These are phyloP conservation scores for Euwallacea similis DNA, from an alignment of 1,140 invertebrate genomes.

Conservation along the genomic window DNA sequence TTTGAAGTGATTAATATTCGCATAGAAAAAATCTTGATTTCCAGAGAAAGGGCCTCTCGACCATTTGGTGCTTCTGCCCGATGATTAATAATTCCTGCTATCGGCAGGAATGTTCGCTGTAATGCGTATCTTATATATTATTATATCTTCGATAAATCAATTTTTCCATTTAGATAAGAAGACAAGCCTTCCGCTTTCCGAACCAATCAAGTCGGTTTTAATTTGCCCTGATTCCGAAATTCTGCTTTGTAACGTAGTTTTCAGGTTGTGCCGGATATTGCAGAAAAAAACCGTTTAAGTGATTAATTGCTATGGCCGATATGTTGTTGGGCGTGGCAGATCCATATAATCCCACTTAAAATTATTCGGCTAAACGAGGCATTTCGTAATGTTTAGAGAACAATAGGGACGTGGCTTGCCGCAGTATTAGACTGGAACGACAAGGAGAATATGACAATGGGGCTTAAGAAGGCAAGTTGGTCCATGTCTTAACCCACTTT, in stretches of 20 bases:
- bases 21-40: too few relatives aligned
- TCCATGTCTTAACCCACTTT: too few relatives aligned
- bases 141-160: conserved; percentile 28
- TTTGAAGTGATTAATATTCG: too few relatives aligned
- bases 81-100: background rate
- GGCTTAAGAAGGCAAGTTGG: conserved; percentile 7
- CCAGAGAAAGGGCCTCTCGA: too few relatives aligned
- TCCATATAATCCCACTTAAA: background rate
- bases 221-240: conserved; percentile 26
- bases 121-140: conserved; percentile 29
- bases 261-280: background rate
- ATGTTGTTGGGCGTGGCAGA: background rate
- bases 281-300: conserved; percentile 6
- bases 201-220: conserved; percentile 30
- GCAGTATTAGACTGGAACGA: conserved; percentile 34
- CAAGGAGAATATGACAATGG: conserved; percentile 26
- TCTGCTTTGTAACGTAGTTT: conserved; percentile 16
- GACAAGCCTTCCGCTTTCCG: conserved; percentile 16
- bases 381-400: conserved; percentile 33
- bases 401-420: conserved; percentile 34
- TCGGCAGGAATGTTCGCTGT: conserved; percentile 14
- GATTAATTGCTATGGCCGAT: conserved; percentile 4
- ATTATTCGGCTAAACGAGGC: background rate
- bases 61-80: too few relatives aligned
- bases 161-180: conserved; percentile 22